Percentiles rank a stretch among this genome's conserved stretches.
Evolutionary conservation across 2,797 vertebrate genomes (phyloP).

Genomic region (Loriculus beryllinus): DNA sequence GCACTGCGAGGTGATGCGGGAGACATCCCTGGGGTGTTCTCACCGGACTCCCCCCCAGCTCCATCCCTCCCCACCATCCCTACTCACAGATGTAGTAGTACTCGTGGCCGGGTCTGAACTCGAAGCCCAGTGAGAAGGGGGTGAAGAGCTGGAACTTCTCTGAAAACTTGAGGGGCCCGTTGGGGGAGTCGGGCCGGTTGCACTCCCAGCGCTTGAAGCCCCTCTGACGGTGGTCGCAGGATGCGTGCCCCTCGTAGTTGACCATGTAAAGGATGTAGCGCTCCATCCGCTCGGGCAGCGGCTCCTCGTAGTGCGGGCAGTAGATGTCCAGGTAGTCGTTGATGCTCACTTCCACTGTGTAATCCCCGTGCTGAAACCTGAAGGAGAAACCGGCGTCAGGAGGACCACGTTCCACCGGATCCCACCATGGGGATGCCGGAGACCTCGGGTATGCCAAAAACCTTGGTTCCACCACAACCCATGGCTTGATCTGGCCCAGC

Average conservation of each 20-base stretch:
- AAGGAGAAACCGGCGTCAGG: fast-evolving
- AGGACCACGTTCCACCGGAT: fast-evolving
- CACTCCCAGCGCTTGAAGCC: constrained; percentile 98
- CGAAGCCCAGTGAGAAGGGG: constrained; percentile 94
- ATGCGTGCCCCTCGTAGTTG: constrained; percentile 88
- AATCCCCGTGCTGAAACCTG: constrained; percentile 87
- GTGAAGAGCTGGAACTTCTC: constrained; percentile 99
- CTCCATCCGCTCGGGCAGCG: constrained; percentile 85
- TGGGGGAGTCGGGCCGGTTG: constrained; percentile 86
- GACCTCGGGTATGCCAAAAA: fast-evolving
- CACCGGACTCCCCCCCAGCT: fast-evolving
- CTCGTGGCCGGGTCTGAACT: constrained; percentile 93
- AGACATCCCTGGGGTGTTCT: fast-evolving
- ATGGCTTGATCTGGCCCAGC: neutral
- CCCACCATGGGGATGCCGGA: neutral
- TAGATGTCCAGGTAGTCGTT: constrained; percentile 98
- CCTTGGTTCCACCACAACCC: fast-evolving
- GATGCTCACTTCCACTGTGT: constrained; percentile 93
- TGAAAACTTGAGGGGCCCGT: constrained; percentile 91
- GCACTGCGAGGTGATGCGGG: fast-evolving
- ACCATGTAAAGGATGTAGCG: constrained; percentile 94
- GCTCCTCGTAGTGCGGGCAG: constrained; percentile 90
- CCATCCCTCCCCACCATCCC: fast-evolving
- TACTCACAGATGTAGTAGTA: constrained; percentile 97
- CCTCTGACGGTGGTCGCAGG: constrained; percentile 89